Percentiles rank a stretch among this genome's conserved stretches.
Evolutionary conservation across 2,113 vertebrate species (phyloP).

Genomic region (Limanda limanda): DNA sequence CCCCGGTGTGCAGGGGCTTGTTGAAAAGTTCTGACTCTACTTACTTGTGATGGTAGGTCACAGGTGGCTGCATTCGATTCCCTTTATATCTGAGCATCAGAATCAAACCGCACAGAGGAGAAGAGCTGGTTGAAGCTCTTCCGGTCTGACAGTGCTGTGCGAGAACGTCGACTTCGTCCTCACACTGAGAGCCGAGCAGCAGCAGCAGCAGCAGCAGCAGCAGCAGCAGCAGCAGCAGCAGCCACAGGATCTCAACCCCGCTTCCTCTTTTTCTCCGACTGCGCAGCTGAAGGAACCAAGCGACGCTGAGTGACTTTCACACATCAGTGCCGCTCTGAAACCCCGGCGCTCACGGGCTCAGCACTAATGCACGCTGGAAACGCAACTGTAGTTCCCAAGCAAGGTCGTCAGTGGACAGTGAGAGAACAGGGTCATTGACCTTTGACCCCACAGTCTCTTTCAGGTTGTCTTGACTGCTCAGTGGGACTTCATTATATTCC

Average conservation of each 20-base stretch:
- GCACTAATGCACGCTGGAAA: neutral
- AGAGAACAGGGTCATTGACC: too few relatives aligned
- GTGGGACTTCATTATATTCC: too few relatives aligned
- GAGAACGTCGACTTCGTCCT: neutral
- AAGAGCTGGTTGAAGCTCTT: neutral
- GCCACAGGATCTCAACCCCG: slow-evolving; percentile 28
- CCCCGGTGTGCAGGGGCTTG: neutral
- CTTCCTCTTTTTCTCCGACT: slow-evolving; percentile 71
- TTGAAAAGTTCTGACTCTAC: slow-evolving; percentile 14
- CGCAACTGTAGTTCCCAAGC: too few relatives aligned
- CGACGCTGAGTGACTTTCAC: slow-evolving; percentile 17
- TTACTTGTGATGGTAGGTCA: slow-evolving; percentile 20
- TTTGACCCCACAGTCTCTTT: too few relatives aligned
- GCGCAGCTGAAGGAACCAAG: slow-evolving; percentile 5
- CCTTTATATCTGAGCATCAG: neutral
- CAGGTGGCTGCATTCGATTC: neutral
- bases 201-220: neutral
- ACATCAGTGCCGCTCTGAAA: neutral
- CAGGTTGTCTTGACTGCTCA: too few relatives aligned
- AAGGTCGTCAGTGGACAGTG: too few relatives aligned
- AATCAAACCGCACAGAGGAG: neutral
- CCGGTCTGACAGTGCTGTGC: slow-evolving; percentile 2
- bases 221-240: neutral
- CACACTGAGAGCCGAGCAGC: slow-evolving; percentile 2
- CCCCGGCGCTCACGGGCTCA: neutral